A percentile compares a stretch with the other conserved stretches of the same genome.
phyloP scores from a whole-genome alignment of 2,888 invertebrate genomes.

The Aproaerema taeniolella region DNA sequence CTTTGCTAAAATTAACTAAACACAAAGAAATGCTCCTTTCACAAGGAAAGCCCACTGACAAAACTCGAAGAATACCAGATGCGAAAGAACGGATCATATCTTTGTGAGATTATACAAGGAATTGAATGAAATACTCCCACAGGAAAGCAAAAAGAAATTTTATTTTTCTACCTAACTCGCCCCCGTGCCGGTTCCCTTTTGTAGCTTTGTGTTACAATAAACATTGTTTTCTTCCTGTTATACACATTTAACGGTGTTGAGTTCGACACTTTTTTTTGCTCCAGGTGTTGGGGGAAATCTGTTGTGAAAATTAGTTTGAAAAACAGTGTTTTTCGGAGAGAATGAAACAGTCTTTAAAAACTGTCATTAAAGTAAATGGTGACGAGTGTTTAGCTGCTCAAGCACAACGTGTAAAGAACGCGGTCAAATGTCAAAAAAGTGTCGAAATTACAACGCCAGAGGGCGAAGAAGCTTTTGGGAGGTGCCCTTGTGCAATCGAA shows the following conservation, averaged over 20 bases:
- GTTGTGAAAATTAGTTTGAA: too few species aligned
- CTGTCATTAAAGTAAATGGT: too few species aligned
- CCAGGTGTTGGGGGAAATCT: background rate
- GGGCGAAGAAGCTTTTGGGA: too few species aligned
- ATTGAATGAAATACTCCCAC: slow-evolving; percentile 39
- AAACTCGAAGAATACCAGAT: slow-evolving; percentile 35
- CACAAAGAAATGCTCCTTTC: too few species aligned
- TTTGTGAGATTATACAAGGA: slow-evolving; percentile 47
- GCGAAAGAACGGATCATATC: slow-evolving; percentile 35
- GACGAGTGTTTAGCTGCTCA: too few species aligned
- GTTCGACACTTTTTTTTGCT: background rate
- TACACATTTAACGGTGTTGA: slow-evolving; percentile 33
- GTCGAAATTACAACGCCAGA: too few species aligned
- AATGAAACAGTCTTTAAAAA: too few species aligned
- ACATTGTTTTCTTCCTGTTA: slow-evolving; percentile 38
- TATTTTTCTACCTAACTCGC: slow-evolving; percentile 45
- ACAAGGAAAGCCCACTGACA: slow-evolving; percentile 15
- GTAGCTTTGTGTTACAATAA: slow-evolving; percentile 42
- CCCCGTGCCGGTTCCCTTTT: slow-evolving; percentile 39
- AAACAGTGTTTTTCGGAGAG: too few species aligned
- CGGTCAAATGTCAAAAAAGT: too few species aligned
- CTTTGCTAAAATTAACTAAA: too few species aligned
- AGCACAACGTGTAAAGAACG: too few species aligned
- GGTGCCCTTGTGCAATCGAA: too few species aligned
- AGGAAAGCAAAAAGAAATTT: slow-evolving; percentile 40